Base-by-base conservation (phyloP, 2,797 vertebrate species). In the Coregonus sp. region DNA sequence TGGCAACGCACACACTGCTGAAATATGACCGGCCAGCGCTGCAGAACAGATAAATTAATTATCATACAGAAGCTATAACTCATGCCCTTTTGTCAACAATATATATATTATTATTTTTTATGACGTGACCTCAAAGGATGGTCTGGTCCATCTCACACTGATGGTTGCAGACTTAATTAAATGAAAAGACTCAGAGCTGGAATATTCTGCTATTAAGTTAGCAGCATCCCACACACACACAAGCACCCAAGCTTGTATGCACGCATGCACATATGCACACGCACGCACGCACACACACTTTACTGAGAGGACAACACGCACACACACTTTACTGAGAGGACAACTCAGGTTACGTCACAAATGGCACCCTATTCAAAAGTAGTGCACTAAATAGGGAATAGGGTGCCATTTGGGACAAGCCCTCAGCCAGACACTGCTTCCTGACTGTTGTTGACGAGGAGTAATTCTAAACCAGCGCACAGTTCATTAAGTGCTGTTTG, bases 121-220 rank as follows among this genome's bases (percentile, higher is more conserved):
- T 25, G 25, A 25, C 25, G n/a, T 33, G 51, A 40, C 25, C 16
- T 68, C 15, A 18, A 35, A 68, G 50, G 51, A 52, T n/a, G 67
- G 4, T 51, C 70, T 51, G 68, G 11, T 56, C 40, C 31, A 29
- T 51, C 52, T 29, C 69, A 31, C 59, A 25, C 12, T 20, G 31
- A 35, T 5, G 3, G 12, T 37, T 7, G 29, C 4, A 18, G 52
- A 68, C 9, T 31, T 78, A 75, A 86, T 82, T 68, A 80, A 71
- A 81, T 85, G 72, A 84, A 80, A 77, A 37, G 54, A 70, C 73
- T 33, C 50, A 74, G 80, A 77, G 77, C 15, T 67, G 68, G 52
- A 85, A 84, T 83, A 80, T 80, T 83, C 76, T 37, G 9, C 35
- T 59, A 78, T 82, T 82, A 83, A 80, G 80, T 81, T 51, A 18